Base-by-base conservation (phyloP, 2,888 invertebrate species). In the Chorisops tibialis region DNA sequence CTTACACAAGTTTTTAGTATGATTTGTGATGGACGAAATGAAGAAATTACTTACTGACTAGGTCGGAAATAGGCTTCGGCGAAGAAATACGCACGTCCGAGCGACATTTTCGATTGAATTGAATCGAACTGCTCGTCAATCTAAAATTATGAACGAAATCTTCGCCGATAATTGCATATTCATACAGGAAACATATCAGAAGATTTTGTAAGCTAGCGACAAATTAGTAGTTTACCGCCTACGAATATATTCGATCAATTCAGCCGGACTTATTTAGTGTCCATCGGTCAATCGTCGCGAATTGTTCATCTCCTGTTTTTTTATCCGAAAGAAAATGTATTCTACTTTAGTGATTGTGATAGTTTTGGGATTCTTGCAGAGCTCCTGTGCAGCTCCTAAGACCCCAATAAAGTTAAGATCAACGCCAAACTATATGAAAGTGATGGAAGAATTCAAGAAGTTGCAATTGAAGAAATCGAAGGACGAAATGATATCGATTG, bases 391-490 rank as follows among this genome's bases (percentile, higher is more conserved):
- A 4, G 62, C 65, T 49, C 66, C 65, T 1, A 68, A 65, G 49
- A 48, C 65, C 50, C 50, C 69, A 39, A 63, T 63, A n/a, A 61
- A 59, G 5, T 22, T 70, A 1, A 66, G 72, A 41, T 59, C 75
- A 1, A 73, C 74, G 67, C 70, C 73, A 2, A 70, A 74, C 22
- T 74, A 73, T 18, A 22, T 74, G 12, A 71, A 71, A 12, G 72
- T 76, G 1, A 63, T 76, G 59, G 61, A 68, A 6, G 74, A 73
- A n/a, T 74, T 74, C 62, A 72, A 71, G 3, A 69, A 72, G 21
- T 59, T 78, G 16, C 72, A 75, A 65, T 66, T 71, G 2, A 72
- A 68, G 51, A 61, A 74, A 47, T 65, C 74, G 2, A 69, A 69
- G 2, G 64, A 73, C 47, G 76, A 78, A 47, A 59, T 78, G 14